phyloP scores from a whole-genome alignment of 2,113 vertebrate genomes.

The Myotis yumanensis region DNA sequence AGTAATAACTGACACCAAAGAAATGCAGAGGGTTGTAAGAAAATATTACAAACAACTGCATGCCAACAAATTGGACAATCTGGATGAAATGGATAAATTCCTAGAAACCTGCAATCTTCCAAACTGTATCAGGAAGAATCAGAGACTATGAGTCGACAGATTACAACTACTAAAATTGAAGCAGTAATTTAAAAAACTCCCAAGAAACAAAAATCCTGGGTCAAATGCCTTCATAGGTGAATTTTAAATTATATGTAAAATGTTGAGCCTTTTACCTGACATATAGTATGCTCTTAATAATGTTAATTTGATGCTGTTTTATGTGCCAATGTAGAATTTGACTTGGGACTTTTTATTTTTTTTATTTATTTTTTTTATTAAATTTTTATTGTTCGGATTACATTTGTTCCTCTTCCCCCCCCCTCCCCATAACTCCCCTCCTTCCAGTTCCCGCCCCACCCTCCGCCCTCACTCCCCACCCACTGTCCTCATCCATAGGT shows the following conservation, averaged over 20 bases:
- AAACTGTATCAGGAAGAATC: background rate
- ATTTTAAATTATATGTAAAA: slow-evolving; percentile 32
- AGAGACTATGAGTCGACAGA: background rate
- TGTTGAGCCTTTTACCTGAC: background rate
- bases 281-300: background rate
- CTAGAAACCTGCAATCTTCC: background rate
- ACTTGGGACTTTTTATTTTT: background rate
- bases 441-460: too few species aligned
- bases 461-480: too few species aligned
- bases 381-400: too few species aligned
- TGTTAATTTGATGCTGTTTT: background rate
- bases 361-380: too few species aligned
- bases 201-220: background rate
- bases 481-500: too few species aligned
- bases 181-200: background rate
- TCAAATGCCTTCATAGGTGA: background rate
- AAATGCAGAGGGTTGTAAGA: background rate
- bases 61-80: background rate
- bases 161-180: background rate
- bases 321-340: background rate
- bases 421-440: too few species aligned
- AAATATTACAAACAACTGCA: background rate
- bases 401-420: too few species aligned
- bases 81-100: background rate
- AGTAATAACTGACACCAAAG: background rate